Base-by-base conservation (phyloP, 2,888 invertebrate genomes). In the Halictus quadricinctus region DNA sequence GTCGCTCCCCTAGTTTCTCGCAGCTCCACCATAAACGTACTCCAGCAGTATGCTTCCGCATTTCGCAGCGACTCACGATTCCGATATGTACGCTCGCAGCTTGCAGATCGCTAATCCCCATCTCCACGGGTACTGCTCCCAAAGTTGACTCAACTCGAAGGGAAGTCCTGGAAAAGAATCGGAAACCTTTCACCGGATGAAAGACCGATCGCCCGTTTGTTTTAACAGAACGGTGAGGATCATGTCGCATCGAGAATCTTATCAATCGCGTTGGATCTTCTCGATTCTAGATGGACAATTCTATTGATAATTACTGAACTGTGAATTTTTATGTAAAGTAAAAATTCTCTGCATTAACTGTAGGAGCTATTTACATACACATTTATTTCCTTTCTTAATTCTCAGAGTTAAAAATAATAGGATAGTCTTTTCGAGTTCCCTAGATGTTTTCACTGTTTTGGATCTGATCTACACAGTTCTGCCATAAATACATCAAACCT, bases 41-140 rank as follows among this genome's bases (percentile, higher is more conserved):
- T 2, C 18, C 7, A 18, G 7, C 50, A 50, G 50, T 18, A 50
- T 50, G 50, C 50, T 50, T 21, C 2, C 50, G 21, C 50, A 21
- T 50, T 60, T 60, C 25, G n/a, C 25, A 25, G 50, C 15, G 41
- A 88, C 97, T 97, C 94, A 98, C 98, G 97, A 97, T 95, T 98
- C 98, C 0, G 98, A 98, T 80, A 98, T 96, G 70, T 97, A 96
- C 0, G 97, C 97, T 74, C 98, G 95, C 72, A 97, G 95, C 94
- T 98, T 97, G 95, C 98, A 98, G 93, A 98, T 96, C 0, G 95
- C 95, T 88, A 97, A 95, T 2, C 98, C 98, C 85, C 98, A 96
- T 83, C 96, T 95, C 96, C 97, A 98, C 0, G 98, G 98, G 95
- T 98, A 98, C 94, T 97, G 97, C 94, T 98, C 97, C 97, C 98